These are phyloP conservation scores for Drosophila leonis DNA, from an alignment of 2,888 invertebrate species.

Conservation along the genomic window DNA sequence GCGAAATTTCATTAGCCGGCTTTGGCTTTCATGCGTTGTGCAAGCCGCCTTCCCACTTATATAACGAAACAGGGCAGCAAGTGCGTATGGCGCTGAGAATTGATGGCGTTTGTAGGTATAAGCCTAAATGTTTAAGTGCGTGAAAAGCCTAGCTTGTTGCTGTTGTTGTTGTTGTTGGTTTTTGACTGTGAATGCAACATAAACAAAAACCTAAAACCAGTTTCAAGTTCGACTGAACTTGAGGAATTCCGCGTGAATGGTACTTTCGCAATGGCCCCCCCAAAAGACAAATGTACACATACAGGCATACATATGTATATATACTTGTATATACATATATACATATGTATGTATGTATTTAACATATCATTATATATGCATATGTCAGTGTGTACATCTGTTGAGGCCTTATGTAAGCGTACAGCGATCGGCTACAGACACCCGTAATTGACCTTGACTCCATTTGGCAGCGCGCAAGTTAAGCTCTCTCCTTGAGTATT, in stretches of 20 bases:
- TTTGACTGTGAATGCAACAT: slow-evolving; percentile 1
- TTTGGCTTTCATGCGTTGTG: slow-evolving; percentile 56
- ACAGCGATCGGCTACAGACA: slow-evolving; percentile 37
- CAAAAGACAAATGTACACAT: slow-evolving; percentile 19
- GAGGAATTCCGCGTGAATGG: slow-evolving; percentile 57
- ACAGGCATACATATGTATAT: slow-evolving; percentile 20
- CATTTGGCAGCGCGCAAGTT: slow-evolving; percentile 44
- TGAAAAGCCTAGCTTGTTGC: neutral
- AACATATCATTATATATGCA: too few species aligned
- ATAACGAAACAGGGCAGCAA: slow-evolving; percentile 33
- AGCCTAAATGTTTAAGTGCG: neutral
- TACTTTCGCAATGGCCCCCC: slow-evolving; percentile 65
- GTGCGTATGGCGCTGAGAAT: slow-evolving; percentile 40
- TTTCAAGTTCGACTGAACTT: slow-evolving; percentile 67
- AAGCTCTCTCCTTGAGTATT: slow-evolving; percentile 26
- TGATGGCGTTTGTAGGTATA: slow-evolving; percentile 2
- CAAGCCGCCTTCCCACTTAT: slow-evolving; percentile 39
- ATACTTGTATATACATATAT: slow-evolving; percentile 7
- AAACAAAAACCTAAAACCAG: slow-evolving; percentile 52
- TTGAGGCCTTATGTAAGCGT: slow-evolving; percentile 29
- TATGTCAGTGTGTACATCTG: neutral
- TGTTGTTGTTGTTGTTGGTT: neutral
- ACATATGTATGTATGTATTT: neutral
- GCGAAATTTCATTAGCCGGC: slow-evolving; percentile 60
- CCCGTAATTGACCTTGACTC: slow-evolving; percentile 69